These are phyloP conservation scores for Danionella dracula DNA, from an alignment of 2,797 vertebrate species.

Conservation along the genomic window DNA sequence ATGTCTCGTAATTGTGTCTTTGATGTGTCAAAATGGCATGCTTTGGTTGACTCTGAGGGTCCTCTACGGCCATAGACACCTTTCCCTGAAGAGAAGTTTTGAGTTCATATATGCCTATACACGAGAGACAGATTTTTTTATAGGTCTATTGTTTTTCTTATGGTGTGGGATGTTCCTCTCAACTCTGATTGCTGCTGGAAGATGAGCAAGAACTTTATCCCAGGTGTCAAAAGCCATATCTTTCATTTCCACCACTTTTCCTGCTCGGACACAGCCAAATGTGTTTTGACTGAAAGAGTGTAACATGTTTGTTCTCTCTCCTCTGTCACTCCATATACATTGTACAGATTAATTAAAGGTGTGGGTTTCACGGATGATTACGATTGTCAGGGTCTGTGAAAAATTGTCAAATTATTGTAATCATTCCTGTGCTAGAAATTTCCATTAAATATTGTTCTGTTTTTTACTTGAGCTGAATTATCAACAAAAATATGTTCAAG, in stretches of 20 bases:
- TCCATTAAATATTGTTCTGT: too few species aligned
- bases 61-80: slow-evolving; percentile 48
- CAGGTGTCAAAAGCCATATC: slow-evolving; percentile 94
- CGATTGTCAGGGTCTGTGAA: slow-evolving; percentile 70
- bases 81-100: slow-evolving; percentile 51
- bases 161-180: slow-evolving; percentile 61
- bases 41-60: slow-evolving; percentile 37
- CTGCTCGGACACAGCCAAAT: slow-evolving; percentile 60
- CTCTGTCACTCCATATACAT: slow-evolving; percentile 74
- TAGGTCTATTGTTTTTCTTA: slow-evolving; percentile 68
- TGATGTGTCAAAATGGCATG: slow-evolving; percentile 83
- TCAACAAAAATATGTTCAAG: too few species aligned
- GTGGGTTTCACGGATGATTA: slow-evolving; percentile 66
- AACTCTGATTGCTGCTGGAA: slow-evolving; percentile 54
- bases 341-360: slow-evolving; percentile 71
- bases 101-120: slow-evolving; percentile 56
- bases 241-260: slow-evolving; percentile 82
- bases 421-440: slow-evolving; percentile 55
- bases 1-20: slow-evolving; percentile 89
- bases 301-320: slow-evolving; percentile 83
- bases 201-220: slow-evolving; percentile 89
- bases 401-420: slow-evolving; percentile 61
- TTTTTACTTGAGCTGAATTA: too few species aligned
- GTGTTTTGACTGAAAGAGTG: slow-evolving; percentile 84
- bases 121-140: slow-evolving; percentile 17